Base-by-base conservation (phyloP, 2,888 invertebrate genomes). In the Lapara coniferarum region DNA sequence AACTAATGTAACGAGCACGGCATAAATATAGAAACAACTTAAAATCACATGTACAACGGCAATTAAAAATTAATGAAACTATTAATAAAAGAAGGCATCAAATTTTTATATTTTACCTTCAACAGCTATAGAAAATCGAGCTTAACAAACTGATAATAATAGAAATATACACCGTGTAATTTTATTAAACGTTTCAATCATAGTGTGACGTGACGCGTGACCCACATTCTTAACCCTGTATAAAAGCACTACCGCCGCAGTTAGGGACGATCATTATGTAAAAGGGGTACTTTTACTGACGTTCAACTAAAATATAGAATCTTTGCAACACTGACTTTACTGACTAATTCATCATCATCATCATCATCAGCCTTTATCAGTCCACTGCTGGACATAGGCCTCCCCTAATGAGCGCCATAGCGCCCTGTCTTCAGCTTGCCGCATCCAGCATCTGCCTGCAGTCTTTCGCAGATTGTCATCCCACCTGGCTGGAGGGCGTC, bases 161-260 rank as follows among this genome's bases (percentile, higher is more conserved):
- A n/a, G 19, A 49, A 7, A 30, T 58, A 14, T n/a, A 37, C 37
- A 46, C 44, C n/a, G n/a, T 59, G 44, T 44, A 10, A 16, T 37
- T 37, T 44, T 37, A 16, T 16, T 59, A n/a, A 59, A 59, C n/a
- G 37, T n/a, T 44, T 59, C 59, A 44, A 59, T 44, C 44, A 25
- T 13, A 67, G 37, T 2, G 44, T 25, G 14, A 53, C n/a, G 16
- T 49, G 78, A 76, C 84, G 84, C 84, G 85, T 85, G 84, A 85
- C 84, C 84, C 84, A 81, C 83, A 85, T 84, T 76, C 73, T 78
- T 72, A 72, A 63, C 71, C 49, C 71, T 68, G 68, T 57, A 57
- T 37, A 71, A 78, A 81, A 78, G 73, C 70, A 73, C 75, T 68
- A 44, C 37, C 68, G 25, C 25, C 13, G 19, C 12, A 19, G 56